Base-by-base conservation (phyloP, 2,797 vertebrate genomes). In the Harpagifer antarcticus region DNA sequence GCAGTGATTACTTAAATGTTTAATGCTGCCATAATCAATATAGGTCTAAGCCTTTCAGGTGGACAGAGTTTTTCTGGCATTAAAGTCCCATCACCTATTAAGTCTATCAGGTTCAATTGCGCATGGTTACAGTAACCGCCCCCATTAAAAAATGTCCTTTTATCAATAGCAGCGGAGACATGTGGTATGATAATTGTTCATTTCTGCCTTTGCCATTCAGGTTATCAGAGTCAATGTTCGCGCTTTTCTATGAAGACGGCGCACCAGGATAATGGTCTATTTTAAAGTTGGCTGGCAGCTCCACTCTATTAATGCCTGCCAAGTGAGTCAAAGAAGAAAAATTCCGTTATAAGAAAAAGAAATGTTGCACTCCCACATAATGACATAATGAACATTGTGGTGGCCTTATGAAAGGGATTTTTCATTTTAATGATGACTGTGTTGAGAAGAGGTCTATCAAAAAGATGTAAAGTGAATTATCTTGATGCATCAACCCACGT, bases 1-100 rank as follows among this genome's bases (percentile, higher is more conserved):
- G 89, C 83, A 90, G 87, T 84, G 90, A 93, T 92, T 91, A 93
- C 91, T 92, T 94, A 84, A 92, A 95, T 92, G 86, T 92, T 90
- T 93, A 93, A 94, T 94, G 87, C 85, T 77, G 74, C 90, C 80
- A 83, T 86, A 89, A 92, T 93, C 92, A 90, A 94, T 93, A 88
- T 69, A 76, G 83, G 87, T 76, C 75, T 54, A 72, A 88, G 84
- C 76, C 64, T 91, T 90, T 89, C 90, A 89, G 83, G 81, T 91
- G 85, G 82, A 87, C 85, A 73, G 79, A 84, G 82, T 89, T 86
- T 91, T 91, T 88, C 83, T 73, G 79, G 85, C 86, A 92, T 92
- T 90, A 90, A 87, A 89, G 78, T 70, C 65, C 79, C 81, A 87
- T 88, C 80, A 83, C 85, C 89, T 85, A 78, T 89, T 78, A 78